Conservation (phyloP, 1,140 invertebrate genomes). For the Charaxes varanes region DNA sequence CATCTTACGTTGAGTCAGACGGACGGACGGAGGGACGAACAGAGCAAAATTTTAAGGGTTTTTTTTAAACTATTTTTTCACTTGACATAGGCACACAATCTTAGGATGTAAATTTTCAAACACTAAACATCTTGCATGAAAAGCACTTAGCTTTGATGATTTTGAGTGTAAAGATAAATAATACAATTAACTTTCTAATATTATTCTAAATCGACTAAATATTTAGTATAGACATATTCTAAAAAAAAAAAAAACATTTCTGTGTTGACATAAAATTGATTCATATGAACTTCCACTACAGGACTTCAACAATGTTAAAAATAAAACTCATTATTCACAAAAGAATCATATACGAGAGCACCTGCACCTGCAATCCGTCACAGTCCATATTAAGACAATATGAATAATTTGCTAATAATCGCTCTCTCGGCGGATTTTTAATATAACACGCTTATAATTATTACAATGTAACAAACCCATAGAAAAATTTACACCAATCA, state of each 20-base stretch:
- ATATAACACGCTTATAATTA: constrained; percentile 44
- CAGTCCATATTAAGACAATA: constrained; percentile 24
- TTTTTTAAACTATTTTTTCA: too few relatives aligned
- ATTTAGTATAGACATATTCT: constrained; percentile 63
- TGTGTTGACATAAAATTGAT: constrained; percentile 42
- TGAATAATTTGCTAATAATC: constrained; percentile 28
- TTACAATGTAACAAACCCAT: constrained; percentile 58
- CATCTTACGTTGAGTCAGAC: too few relatives aligned
- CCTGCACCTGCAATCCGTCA: constrained; percentile 43
- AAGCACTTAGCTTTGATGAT: constrained; percentile 38
- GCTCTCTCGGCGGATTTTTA: constrained; percentile 28
- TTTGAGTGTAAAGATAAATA: constrained; percentile 67
- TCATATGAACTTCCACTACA: constrained; percentile 28
- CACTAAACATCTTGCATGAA: not conserved
- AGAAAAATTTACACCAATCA: constrained; percentile 71
- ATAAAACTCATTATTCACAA: constrained; percentile 33
- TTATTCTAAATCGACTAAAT: constrained; percentile 68
- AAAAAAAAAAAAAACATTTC: constrained; percentile 54
- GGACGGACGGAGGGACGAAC: too few relatives aligned
- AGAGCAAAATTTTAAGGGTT: too few relatives aligned
- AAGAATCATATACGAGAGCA: constrained; percentile 39
- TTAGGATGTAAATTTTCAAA: constrained; percentile 12
- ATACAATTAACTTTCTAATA: constrained; percentile 68
- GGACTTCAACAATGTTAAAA: constrained; percentile 21
- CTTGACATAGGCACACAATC: constrained; percentile 18